These are phyloP conservation scores for Helogale parvula DNA, from an alignment of 2,113 vertebrate genomes.

Conservation along the genomic window DNA sequence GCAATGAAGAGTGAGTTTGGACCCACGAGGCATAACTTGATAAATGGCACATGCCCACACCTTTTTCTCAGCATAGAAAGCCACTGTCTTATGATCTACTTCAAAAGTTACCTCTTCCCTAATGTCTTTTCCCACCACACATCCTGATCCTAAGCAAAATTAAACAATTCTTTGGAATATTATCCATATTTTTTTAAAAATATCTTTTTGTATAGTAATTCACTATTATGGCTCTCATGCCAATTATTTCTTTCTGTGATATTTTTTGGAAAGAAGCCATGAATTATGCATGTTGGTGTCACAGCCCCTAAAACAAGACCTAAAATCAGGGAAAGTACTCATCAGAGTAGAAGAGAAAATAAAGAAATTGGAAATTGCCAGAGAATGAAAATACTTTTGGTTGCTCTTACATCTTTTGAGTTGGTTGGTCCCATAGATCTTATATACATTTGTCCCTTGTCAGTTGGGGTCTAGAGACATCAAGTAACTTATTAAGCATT, in stretches of 20 bases:
- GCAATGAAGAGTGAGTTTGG: neutral
- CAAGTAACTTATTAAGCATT: neutral
- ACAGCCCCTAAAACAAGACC: neutral
- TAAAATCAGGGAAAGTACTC: neutral
- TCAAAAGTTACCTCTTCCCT: neutral
- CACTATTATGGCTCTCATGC: neutral
- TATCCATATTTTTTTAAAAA: neutral
- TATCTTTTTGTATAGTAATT: neutral
- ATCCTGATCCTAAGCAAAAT: neutral
- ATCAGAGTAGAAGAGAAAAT: neutral
- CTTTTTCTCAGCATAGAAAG: neutral
- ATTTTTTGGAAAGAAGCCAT: neutral
- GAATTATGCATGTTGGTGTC: neutral
- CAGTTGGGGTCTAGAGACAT: neutral
- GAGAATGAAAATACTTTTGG: neutral
- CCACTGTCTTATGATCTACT: neutral
- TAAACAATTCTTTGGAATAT: neutral
- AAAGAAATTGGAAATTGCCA: conserved; percentile 16
- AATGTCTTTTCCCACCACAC: neutral
- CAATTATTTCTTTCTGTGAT: neutral
- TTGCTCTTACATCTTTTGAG: neutral
- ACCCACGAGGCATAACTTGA: neutral
- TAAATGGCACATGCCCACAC: neutral
- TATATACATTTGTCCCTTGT: neutral
- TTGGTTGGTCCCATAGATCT: neutral